These are phyloP conservation scores for Gallinago nigripennis DNA, from an alignment of 2,797 vertebrate species.

Conservation along the genomic window DNA sequence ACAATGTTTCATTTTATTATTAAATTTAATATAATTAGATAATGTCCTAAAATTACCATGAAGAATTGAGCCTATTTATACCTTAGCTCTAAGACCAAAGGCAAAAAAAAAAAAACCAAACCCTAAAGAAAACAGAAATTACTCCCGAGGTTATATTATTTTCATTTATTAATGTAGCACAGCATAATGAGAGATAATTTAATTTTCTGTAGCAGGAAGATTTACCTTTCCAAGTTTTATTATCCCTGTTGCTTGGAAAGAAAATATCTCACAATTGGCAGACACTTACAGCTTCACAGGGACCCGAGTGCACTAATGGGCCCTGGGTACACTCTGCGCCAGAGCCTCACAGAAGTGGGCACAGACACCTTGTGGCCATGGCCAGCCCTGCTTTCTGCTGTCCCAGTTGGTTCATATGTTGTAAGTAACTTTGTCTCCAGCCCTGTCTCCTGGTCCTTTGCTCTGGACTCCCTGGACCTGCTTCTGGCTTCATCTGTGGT, in stretches of 20 bases:
- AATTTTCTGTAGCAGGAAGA: not conserved
- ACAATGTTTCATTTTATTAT: not conserved
- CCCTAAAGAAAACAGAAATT: not conserved
- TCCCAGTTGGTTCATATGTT: not conserved
- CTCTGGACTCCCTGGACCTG: not conserved
- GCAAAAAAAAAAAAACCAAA: not conserved
- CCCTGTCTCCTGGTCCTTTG: not conserved
- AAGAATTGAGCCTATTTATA: not conserved
- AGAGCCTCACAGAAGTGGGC: fast-evolving
- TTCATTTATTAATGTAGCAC: not conserved
- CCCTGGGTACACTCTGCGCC: not conserved
- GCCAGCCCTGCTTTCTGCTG: not conserved
- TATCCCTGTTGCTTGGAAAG: not conserved
- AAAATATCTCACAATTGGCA: not conserved
- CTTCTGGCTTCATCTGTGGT: too few relatives aligned
- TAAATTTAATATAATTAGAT: slow-evolving; percentile 34
- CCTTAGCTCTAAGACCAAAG: not conserved
- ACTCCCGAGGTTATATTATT: not conserved
- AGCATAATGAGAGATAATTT: not conserved
- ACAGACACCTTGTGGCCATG: fast-evolving
- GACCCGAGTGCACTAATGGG: too few relatives aligned
- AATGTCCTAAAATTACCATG: slow-evolving; percentile 2
- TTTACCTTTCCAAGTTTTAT: not conserved
- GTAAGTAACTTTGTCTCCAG: not conserved
- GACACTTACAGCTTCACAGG: not conserved